Evolutionary conservation across 2,113 vertebrate species (phyloP), one percentile per base, ranked within the genome.

Genomic region (Telmatochromis sp.): DNA sequence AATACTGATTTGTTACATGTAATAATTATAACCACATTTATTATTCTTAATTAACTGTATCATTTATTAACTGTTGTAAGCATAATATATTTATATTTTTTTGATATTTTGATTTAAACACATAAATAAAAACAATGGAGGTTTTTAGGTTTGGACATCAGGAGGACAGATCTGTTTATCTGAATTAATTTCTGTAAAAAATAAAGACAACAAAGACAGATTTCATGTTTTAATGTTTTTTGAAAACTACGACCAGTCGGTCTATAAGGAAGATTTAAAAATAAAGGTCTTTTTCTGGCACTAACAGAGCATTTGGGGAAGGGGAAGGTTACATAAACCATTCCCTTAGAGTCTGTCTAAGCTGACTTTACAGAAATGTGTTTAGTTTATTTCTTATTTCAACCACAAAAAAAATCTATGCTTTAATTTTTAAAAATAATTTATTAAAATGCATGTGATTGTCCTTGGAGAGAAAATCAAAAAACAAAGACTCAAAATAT

Each of bases 21-120:
- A 51, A 31, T 4, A 51, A n/a, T 51, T 51, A n/a, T 13, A 51
- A 47, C 5, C 14, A 15, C 14, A 10, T 73, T 23, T 9, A 28
- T 47, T 75, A 14, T 75, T 49, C 9, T 47, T 31, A 49, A 75
- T 2, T 28, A 49, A 12, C 23, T 11, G 17, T 31, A 12, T 28
- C 23, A 8, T 78, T 78, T 49, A 0, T 19, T 78, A 49, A 49
- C 7, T 28, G 15, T 31, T 7, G 42, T 8, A 19, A 78, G 31
- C 17, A 0, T 49, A 49, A 19, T 28, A 3, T 28, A 19, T 4
- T 78, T 19, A 28, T 31, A 0, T 1, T 19, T 31, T 31, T 31
- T 19, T 31, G 6, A 78, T 78, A 31, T 49, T 31, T 33, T 13
- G 5, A 78, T 51, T 1, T 51, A 51, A 33, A 51, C 73, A 31